Conservation (phyloP, 2,888 invertebrate genomes). For the Acanthacorydalis orientalis region DNA sequence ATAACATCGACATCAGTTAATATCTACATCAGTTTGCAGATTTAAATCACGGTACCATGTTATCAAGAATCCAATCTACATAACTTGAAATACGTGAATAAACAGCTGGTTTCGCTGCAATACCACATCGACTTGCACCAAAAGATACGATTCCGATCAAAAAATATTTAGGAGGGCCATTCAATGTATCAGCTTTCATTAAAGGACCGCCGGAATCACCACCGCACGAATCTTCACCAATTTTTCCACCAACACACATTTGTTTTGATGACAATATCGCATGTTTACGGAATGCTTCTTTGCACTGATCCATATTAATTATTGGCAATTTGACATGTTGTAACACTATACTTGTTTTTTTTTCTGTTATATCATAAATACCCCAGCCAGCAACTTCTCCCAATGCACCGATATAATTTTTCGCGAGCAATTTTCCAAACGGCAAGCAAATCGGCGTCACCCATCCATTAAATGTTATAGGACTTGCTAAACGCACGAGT, state of each 20-base stretch:
- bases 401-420: conserved; percentile 22
- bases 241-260: conserved; percentile 37
- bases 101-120: conserved; percentile 35
- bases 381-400: conserved; percentile 39
- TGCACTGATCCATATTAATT: conserved; percentile 9
- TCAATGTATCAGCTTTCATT: conserved; percentile 25
- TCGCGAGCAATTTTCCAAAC: conserved; percentile 21
- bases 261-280: conserved; percentile 14
- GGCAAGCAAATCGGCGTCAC: conserved; percentile 42
- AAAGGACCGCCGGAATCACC: conserved; percentile 47
- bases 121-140: conserved; percentile 34
- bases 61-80: conserved; percentile 41
- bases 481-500: conserved; percentile 18
- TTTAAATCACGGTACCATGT: conserved; percentile 14
- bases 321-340: conserved; percentile 21
- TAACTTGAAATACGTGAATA: conserved; percentile 38
- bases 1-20: no score
- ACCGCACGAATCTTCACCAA: conserved; percentile 39
- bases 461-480: conserved; percentile 26
- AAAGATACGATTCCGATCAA: conserved; percentile 43
- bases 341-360: conserved; percentile 16
- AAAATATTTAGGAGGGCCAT: conserved; percentile 33
- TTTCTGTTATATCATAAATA: conserved; percentile 12
- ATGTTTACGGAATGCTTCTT: neutral
- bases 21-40: no score